phyloP scores from a whole-genome alignment of 2,797 vertebrate species.

The Carcharodon carcharias region DNA sequence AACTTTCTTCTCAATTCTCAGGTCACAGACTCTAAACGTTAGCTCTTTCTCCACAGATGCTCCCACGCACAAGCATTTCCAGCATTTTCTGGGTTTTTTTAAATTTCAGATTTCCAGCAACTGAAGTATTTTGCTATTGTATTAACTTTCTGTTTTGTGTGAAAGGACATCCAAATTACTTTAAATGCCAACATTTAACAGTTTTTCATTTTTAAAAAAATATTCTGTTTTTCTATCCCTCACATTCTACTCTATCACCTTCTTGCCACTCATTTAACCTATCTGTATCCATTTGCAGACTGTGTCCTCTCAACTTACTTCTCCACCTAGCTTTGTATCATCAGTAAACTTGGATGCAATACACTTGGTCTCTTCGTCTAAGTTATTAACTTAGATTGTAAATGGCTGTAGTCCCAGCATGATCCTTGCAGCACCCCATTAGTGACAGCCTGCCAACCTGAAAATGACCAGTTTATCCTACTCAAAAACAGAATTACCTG shows the following conservation, averaged over 20 bases:
- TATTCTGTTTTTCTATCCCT: not conserved
- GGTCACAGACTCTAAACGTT: not conserved
- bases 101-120: not conserved
- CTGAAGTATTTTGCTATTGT: not conserved
- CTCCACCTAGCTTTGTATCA: not conserved
- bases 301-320: not conserved
- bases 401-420: not conserved
- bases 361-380: not conserved
- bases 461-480: not conserved
- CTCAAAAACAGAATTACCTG: too few species aligned
- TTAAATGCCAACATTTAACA: too few species aligned
- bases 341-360: not conserved
- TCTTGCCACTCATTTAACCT: not conserved
- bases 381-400: not conserved
- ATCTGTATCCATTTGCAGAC: not conserved
- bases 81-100: not conserved
- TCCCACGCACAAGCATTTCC: not conserved
- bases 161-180: not conserved
- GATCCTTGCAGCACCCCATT: not conserved
- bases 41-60: not conserved
- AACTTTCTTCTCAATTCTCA: not conserved
- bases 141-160: not conserved
- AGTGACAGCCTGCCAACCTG: not conserved
- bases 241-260: not conserved
- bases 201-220: not conserved